A percentile compares a stretch with the other conserved stretches of the same genome.
Conservation (phyloP, 2,888 invertebrate species). For the Diarsia mendica region DNA sequence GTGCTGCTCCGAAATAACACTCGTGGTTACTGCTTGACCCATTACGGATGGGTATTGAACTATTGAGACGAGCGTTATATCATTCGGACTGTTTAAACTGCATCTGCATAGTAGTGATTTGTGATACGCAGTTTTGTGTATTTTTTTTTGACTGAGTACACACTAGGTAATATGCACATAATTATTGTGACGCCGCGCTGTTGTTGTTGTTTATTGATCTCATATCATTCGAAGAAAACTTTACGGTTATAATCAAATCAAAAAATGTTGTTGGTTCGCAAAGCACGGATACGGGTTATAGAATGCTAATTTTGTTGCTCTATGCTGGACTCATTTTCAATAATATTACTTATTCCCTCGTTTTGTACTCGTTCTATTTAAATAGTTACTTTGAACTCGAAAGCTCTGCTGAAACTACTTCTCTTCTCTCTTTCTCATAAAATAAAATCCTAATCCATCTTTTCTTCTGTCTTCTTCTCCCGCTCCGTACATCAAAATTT, state of each 20-base stretch:
- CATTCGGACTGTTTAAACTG: background rate
- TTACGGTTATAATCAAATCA: background rate
- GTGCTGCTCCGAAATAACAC: conserved; percentile 50
- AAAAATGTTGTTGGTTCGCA: background rate
- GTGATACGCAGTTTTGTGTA: background rate
- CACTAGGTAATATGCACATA: no score
- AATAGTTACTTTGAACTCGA: background rate
- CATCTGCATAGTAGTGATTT: conserved; percentile 7
- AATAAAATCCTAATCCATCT: no score
- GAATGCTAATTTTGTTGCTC: background rate
- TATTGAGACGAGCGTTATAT: conserved; percentile 10
- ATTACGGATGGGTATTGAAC: conserved; percentile 23
- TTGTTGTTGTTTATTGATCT: background rate
- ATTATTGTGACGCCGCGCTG: background rate
- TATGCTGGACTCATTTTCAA: background rate
- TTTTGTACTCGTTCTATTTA: background rate
- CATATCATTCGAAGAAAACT: background rate
- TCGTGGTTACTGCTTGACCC: conserved; percentile 47
- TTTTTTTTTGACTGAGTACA: background rate
- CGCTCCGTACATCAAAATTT: no score
- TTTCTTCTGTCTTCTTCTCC: no score
- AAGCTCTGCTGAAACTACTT: background rate
- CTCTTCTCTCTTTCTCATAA: background rate
- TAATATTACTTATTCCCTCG: background rate
- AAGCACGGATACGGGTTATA: background rate